Evolutionary conservation across 2,113 vertebrate species (phyloP).

Genomic region (Aramus guarauna): DNA sequence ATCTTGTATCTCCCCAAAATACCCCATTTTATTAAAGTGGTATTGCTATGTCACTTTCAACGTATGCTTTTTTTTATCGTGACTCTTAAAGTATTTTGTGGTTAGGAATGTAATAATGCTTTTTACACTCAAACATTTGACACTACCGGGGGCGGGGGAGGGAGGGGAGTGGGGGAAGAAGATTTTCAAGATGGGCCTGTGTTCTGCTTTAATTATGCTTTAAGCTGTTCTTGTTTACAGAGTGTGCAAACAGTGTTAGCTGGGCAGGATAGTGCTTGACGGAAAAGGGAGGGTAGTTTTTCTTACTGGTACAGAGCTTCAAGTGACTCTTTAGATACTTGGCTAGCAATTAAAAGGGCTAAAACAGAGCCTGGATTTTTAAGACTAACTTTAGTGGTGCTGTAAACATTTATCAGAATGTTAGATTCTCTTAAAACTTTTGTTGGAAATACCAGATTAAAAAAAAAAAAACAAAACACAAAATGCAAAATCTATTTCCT

Average conservation of each 20-base stretch:
- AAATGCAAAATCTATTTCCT: not conserved
- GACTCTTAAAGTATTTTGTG: constrained; percentile 65
- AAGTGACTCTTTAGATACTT: constrained; percentile 49
- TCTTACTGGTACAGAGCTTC: constrained; percentile 61
- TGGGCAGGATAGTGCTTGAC: constrained; percentile 43
- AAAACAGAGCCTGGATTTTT: constrained; percentile 62
- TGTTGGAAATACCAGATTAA: constrained; percentile 7
- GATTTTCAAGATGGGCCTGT: constrained; percentile 62
- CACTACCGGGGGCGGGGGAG: not conserved
- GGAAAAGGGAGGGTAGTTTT: constrained; percentile 45
- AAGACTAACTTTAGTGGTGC: constrained; percentile 63
- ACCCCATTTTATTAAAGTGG: constrained; percentile 49
- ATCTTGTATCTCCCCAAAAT: constrained; percentile 35
- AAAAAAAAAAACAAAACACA: not conserved
- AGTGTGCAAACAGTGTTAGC: constrained; percentile 68
- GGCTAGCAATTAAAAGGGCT: constrained; percentile 60
- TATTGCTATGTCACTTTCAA: constrained; percentile 63
- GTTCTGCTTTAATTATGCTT: constrained; percentile 71
- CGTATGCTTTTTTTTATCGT: constrained; percentile 39
- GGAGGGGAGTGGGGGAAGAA: constrained; percentile 27
- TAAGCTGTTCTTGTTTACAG: constrained; percentile 74
- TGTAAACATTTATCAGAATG: constrained; percentile 63
- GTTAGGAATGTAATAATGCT: constrained; percentile 68
- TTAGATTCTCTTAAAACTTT: constrained; percentile 24
- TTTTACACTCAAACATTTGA: constrained; percentile 69